Evolutionary conservation across 2,888 invertebrate species (phyloP).

Genomic region (Lochmaea crataegi): DNA sequence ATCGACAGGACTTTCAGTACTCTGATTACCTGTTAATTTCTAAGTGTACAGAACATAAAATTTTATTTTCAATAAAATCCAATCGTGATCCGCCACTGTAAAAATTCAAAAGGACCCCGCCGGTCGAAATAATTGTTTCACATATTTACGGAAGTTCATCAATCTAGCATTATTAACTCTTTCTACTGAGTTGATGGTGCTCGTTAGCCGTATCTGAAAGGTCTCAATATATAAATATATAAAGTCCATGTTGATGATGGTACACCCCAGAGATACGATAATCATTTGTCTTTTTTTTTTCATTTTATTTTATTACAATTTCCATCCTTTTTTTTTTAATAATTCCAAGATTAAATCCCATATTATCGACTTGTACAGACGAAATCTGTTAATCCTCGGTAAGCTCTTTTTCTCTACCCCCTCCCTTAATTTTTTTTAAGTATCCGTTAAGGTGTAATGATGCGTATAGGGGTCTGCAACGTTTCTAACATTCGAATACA

Average conservation of each 20-base stretch:
- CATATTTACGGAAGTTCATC: conserved; percentile 24
- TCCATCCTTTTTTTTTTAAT: no score
- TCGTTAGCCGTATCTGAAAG: not conserved
- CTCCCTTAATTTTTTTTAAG: not conserved
- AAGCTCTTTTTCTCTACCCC: not conserved
- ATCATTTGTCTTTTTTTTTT: not conserved
- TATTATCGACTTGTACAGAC: not conserved
- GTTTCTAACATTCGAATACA: conserved; percentile 27
- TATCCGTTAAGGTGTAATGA: conserved; percentile 57
- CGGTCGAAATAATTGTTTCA: conserved; percentile 20
- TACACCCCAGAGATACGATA: not conserved
- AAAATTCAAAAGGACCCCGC: conserved; percentile 12
- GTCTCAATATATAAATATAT: not conserved
- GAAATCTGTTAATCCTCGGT: conserved; percentile 6
- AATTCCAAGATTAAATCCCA: not conserved
- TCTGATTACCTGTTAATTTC: no score
- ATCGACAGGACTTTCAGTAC: no score
- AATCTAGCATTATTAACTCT: conserved; percentile 18
- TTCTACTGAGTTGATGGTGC: not conserved
- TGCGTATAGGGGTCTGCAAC: conserved; percentile 53
- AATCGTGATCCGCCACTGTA: not conserved
- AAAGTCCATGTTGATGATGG: not conserved
- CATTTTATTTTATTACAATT: no score
- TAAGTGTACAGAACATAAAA: no score
- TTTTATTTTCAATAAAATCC: not conserved